These are phyloP conservation scores for Acanthosepion pharaonis DNA, from an alignment of 2,888 invertebrate species.

Conservation along the genomic window DNA sequence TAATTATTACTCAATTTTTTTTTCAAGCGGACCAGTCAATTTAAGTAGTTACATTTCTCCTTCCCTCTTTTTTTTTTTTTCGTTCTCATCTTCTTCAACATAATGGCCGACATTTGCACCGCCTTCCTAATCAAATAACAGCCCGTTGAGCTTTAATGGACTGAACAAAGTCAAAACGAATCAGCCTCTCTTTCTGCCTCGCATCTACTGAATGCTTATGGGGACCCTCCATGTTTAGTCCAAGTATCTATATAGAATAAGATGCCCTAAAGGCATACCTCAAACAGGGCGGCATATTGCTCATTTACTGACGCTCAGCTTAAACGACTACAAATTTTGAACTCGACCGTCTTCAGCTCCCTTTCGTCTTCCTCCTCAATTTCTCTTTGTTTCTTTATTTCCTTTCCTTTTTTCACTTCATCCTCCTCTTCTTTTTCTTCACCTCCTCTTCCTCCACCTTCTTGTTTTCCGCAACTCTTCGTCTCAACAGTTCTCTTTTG, in stretches of 20 bases:
- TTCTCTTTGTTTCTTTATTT: neutral
- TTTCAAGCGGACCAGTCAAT: too few relatives aligned
- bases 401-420: neutral
- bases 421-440: neutral
- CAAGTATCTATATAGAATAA: neutral
- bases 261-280: neutral
- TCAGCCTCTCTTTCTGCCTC: neutral
- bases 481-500: neutral
- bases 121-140: neutral
- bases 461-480: neutral
- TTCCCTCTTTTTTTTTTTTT: neutral
- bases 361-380: neutral
- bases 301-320: neutral
- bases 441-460: neutral
- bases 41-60: too few relatives aligned
- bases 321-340: neutral
- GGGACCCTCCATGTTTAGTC: neutral
- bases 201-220: neutral
- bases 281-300: neutral
- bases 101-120: conserved; percentile 44
- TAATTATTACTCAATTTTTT: too few relatives aligned
- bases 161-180: neutral
- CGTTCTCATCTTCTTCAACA: conserved; percentile 62
- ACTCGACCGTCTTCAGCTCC: neutral
- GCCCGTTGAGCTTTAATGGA: neutral